Conservation (phyloP, 2,113 vertebrate genomes). For the Ptilonorhynchus violaceus region DNA sequence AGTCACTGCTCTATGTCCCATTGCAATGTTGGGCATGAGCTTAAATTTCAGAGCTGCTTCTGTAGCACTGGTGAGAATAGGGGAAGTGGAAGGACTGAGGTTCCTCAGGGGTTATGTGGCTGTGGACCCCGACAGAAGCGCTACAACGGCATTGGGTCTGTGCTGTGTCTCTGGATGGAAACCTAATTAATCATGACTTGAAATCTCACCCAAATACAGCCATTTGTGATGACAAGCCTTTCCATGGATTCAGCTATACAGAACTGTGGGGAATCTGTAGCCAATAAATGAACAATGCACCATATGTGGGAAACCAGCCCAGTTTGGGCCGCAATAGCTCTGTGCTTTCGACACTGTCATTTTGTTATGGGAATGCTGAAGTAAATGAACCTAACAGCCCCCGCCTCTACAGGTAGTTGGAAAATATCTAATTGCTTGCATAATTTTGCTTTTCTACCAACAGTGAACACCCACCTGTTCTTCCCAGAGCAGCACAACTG, state of each 20-base stretch:
- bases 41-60: neutral
- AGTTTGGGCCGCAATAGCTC: neutral
- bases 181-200: neutral
- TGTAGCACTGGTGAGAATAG: neutral
- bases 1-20: neutral
- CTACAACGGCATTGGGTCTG: fast-evolving
- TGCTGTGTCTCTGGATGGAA: neutral
- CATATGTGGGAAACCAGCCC: neutral
- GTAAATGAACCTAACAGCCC: neutral
- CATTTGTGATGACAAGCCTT: neutral
- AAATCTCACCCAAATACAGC: neutral
- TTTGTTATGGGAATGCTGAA: neutral
- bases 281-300: neutral
- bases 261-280: neutral
- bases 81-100: neutral
- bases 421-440: neutral
- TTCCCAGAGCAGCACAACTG: neutral
- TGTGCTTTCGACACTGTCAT: fast-evolving
- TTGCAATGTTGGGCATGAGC: too few species aligned
- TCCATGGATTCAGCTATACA: neutral
- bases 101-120: fast-evolving
- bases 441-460: neutral
- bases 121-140: fast-evolving
- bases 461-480: neutral
- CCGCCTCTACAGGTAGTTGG: neutral